A percentile compares a stretch with the other conserved stretches of the same genome.
These are phyloP conservation scores for Heterocephalus glaber DNA, from an alignment of 2,113 vertebrate species.

Conservation along the genomic window DNA sequence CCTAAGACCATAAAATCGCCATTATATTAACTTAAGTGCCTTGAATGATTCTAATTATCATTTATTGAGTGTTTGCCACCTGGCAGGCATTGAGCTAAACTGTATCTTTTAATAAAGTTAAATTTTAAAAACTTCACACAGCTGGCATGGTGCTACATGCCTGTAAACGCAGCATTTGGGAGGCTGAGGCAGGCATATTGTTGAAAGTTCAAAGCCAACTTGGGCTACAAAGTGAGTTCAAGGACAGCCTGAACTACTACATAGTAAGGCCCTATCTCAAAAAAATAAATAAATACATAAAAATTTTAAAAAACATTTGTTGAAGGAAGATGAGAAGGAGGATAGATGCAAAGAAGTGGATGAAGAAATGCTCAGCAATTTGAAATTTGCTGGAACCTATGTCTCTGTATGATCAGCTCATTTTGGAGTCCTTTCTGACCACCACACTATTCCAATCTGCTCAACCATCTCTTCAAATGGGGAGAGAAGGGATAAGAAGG, in stretches of 20 bases:
- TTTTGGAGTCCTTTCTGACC: not conserved
- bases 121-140: not conserved
- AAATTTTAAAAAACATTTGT: not conserved
- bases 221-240: not conserved
- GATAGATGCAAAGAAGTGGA: not conserved
- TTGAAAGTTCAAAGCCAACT: not conserved
- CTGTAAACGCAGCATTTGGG: not conserved
- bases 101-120: constrained; percentile 35
- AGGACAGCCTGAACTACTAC: not conserved
- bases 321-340: not conserved
- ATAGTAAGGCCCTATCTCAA: not conserved
- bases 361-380: not conserved
- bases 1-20: not conserved
- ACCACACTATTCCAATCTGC: not conserved
- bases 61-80: constrained; percentile 23
- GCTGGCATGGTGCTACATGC: not conserved
- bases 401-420: not conserved
- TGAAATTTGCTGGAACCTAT: not conserved
- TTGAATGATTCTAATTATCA: constrained; percentile 25
- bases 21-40: not conserved
- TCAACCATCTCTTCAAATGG: not conserved
- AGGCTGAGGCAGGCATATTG: not conserved
- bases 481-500: not conserved
- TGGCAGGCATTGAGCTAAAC: not conserved
- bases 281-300: not conserved